Evolutionary conservation across 2,797 vertebrate species (phyloP), one percentile per base, ranked within the genome.

Genomic region (Danio albolineatus): DNA sequence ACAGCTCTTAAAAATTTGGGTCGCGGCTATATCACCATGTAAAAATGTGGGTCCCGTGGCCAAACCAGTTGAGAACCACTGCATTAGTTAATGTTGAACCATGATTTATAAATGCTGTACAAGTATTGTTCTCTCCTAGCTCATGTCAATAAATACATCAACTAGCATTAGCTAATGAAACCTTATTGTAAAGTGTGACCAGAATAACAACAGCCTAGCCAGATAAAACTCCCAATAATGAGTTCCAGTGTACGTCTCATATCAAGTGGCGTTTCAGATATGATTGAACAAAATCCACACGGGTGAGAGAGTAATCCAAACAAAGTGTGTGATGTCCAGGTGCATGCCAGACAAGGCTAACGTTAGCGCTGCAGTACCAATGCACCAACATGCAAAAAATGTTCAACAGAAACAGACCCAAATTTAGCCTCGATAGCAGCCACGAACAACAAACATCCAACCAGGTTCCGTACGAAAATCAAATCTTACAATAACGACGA

Each of bases 381-480:
- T 51, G 53, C 54, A 54, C 54, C 62, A 54, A 44, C 64, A 84
- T 82, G 79, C 59, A 80, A 73, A 73, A 28, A 28, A 86, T 28
- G 59, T 72, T 61, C 14, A 62, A 77, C 71, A 64, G 46, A 66
- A 79, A 73, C 51, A 2, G 64, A 48, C 51, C 38, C 19, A 44
- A 73, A n/a, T 53, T 60, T n/a, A 78, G 72, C 51, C 51, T 66
- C 65, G 48, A 61, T 59, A 83, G 85, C 78, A 73, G 82, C 81
- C 82, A 19, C n/a, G 61, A 79, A 84, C 79, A 76, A 82, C 36
- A 53, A 72, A 83, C 81, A 79, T 49, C 70, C 79, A 46, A 82
- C 85, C 59, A 78, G 66, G 71, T 62, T 38, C 28, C 67, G 10
- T 70, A 78, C 48, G 16, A 13, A 70, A 86, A 70, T 84, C 7